Percentiles rank a stretch among this genome's conserved stretches.
Evolutionary conservation across 2,888 invertebrate species (phyloP).

Genomic region (Drosophila meridiana): DNA sequence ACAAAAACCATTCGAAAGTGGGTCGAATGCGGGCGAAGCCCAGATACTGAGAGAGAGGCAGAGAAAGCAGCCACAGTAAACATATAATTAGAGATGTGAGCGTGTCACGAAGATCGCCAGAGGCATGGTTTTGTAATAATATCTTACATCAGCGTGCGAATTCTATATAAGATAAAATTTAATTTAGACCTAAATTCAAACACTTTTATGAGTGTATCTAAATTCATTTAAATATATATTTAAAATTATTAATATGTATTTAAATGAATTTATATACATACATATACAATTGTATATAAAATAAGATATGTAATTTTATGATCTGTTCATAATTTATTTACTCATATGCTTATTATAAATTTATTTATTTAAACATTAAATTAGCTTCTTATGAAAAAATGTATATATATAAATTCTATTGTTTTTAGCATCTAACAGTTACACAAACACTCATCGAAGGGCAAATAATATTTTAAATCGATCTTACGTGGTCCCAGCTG

Average conservation of each 20-base stretch:
- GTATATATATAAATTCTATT: background rate
- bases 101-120: background rate
- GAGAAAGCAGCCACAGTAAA: constrained; percentile 2
- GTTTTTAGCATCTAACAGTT: background rate
- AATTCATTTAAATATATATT: too few relatives aligned
- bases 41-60: background rate
- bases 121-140: too few relatives aligned
- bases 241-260: too few relatives aligned
- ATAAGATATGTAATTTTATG: too few relatives aligned
- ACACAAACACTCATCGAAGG: constrained; percentile 1
- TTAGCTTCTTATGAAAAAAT: background rate
- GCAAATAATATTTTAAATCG: constrained; percentile 23
- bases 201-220: too few relatives aligned
- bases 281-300: too few relatives aligned
- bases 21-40: constrained; percentile 35
- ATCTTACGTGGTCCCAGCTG: constrained; percentile 20
- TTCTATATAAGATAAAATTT: too few relatives aligned
- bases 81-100: background rate
- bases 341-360: too few relatives aligned
- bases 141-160: background rate
- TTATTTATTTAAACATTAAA: background rate
- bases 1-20: constrained; percentile 30
- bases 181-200: too few relatives aligned
- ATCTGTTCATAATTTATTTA: too few relatives aligned
- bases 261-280: background rate